Conservation (phyloP, 1,140 invertebrate genomes). For the Papilio helenus region DNA sequence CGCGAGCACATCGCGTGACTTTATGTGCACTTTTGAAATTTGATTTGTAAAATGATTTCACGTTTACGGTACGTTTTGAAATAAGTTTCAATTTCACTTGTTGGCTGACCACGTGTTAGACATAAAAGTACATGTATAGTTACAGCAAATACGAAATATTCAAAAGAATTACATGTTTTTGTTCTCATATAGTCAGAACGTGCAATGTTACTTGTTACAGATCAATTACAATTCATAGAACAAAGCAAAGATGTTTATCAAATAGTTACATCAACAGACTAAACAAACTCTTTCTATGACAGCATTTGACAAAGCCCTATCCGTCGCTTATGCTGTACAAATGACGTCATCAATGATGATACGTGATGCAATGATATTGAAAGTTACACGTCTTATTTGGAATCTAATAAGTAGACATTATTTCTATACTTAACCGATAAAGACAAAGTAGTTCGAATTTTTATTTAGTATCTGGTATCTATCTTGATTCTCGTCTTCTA, state of each 20-base stretch:
- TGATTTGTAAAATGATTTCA: neutral
- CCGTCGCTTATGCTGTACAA: neutral
- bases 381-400: neutral
- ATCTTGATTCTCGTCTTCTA: no score
- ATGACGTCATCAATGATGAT: neutral
- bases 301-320: neutral
- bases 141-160: no score
- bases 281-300: slow-evolving; percentile 9
- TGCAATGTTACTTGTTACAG: neutral
- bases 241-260: neutral
- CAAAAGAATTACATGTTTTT: no score
- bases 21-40: neutral
- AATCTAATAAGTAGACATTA: no score
- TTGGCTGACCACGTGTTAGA: neutral
- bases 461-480: no score
- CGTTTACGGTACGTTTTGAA: slow-evolving; percentile 15
- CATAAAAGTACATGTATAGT: no score
- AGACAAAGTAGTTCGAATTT: no score
- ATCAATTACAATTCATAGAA: neutral
- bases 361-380: neutral
- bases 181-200: neutral
- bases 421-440: no score
- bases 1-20: neutral
- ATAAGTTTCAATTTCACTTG: slow-evolving; percentile 24
- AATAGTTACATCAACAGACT: slow-evolving; percentile 21